These are phyloP conservation scores for Sebastes cheni DNA, from an alignment of 2,797 vertebrate genomes.

Conservation along the genomic window DNA sequence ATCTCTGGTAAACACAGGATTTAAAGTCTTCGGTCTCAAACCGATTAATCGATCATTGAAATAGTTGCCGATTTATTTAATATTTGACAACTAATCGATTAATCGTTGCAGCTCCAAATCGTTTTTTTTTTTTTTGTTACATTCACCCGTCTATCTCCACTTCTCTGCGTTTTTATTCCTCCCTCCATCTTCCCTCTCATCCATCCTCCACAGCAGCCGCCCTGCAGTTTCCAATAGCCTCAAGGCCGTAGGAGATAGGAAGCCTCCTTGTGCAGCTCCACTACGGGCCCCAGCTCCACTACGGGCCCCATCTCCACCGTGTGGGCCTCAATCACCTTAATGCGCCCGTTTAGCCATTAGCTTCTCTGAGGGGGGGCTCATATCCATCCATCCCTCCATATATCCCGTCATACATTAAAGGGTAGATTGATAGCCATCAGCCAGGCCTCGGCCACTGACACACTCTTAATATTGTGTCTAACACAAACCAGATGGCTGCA, in stretches of 20 bases:
- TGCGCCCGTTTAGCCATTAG: slow-evolving; percentile 88
- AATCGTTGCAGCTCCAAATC: too few species aligned
- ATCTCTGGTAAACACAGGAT: too few species aligned
- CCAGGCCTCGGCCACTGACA: slow-evolving; percentile 74
- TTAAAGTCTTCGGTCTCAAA: too few species aligned
- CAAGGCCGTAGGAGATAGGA: slow-evolving; percentile 71
- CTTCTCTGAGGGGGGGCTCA: slow-evolving; percentile 53
- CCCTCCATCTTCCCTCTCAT: slow-evolving; percentile 71
- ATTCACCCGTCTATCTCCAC: slow-evolving; percentile 16
- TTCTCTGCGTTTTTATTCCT: not conserved
- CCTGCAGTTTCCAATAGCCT: slow-evolving; percentile 85
- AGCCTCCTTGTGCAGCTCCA: slow-evolving; percentile 72
- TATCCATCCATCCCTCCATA: slow-evolving; percentile 64
- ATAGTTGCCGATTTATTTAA: too few species aligned
- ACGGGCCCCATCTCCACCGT: slow-evolving; percentile 77
- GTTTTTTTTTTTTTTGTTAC: not conserved
- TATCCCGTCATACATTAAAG: slow-evolving; percentile 79
- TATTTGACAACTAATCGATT: too few species aligned
- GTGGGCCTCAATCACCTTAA: slow-evolving; percentile 85
- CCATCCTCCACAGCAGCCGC: slow-evolving; percentile 79
- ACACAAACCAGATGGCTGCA: slow-evolving; percentile 78
- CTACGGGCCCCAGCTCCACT: slow-evolving; percentile 75
- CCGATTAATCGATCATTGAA: too few species aligned
- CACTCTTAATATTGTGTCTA: slow-evolving; percentile 81
- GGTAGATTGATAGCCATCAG: slow-evolving; percentile 85